These are phyloP conservation scores for Otus sunia DNA, from an alignment of 2,113 vertebrate species.

Conservation along the genomic window DNA sequence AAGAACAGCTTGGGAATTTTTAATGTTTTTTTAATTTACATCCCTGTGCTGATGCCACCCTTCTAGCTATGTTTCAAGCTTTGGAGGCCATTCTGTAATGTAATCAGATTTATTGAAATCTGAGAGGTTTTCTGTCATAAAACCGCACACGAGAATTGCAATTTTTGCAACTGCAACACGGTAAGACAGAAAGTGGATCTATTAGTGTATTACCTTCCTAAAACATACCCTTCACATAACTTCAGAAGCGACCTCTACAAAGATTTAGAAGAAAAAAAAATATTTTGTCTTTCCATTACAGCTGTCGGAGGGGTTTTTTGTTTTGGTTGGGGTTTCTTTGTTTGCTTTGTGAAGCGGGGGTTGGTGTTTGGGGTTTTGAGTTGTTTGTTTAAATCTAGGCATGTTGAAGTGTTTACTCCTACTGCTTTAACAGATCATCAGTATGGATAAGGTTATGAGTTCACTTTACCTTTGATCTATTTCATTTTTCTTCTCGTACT, in stretches of 20 bases:
- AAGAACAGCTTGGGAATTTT: neutral
- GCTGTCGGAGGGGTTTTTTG: neutral
- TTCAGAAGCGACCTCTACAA: neutral
- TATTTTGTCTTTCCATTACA: neutral
- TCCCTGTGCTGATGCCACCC: neutral
- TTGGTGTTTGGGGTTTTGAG: neutral
- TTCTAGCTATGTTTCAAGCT: neutral
- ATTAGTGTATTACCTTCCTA: neutral
- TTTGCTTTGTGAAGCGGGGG: neutral
- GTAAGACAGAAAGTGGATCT: neutral
- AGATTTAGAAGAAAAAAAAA: neutral
- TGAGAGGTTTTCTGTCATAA: neutral
- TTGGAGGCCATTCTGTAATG: neutral
- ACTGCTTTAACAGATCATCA: neutral
- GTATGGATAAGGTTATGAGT: neutral
- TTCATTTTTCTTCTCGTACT: neutral
- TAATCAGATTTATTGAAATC: neutral
- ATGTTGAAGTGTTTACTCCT: neutral
- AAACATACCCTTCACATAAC: neutral
- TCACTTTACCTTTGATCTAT: neutral
- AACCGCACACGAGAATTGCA: neutral
- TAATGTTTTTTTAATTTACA: neutral
- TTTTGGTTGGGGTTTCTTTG: neutral
- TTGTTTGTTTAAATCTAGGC: neutral
- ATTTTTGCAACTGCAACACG: neutral